Evolutionary conservation across 1,140 invertebrate genomes (phyloP).

Genomic region (Drosophila seguyi): DNA sequence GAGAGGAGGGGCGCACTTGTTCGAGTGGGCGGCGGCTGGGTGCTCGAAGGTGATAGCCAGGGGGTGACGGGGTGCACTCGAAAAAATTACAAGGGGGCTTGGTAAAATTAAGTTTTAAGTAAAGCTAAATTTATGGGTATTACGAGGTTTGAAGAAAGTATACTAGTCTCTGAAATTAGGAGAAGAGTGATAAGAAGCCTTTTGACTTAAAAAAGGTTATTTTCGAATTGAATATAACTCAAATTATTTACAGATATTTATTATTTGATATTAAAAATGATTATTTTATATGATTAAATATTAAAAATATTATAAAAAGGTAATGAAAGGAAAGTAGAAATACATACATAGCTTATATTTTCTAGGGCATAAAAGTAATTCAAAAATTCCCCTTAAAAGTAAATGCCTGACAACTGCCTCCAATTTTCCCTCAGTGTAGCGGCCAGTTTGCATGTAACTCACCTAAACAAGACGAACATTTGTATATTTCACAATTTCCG

Average conservation of each 20-base stretch:
- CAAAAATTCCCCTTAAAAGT: neutral
- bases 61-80: neutral
- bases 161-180: neutral
- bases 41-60: neutral
- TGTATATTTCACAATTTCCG: conserved; percentile 82
- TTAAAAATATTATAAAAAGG: neutral
- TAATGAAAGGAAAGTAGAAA: no score
- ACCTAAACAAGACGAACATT: conserved; percentile 77
- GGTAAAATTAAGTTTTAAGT: neutral
- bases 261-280: neutral
- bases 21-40: conserved; percentile 2
- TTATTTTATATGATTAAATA: no score
- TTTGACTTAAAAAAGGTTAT: neutral
- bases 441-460: conserved; percentile 62
- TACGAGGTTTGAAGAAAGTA: neutral
- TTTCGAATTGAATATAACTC: neutral
- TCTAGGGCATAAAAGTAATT: neutral
- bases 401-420: neutral
- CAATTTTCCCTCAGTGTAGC: neutral
- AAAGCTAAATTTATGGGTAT: no score
- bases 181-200: neutral
- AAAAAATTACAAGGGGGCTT: neutral
- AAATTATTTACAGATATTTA: neutral
- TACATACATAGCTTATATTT: no score
- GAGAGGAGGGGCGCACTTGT: conserved; percentile 6